phyloP scores from a whole-genome alignment of 1,140 invertebrate genomes.

The Polypedilum vanderplanki region DNA sequence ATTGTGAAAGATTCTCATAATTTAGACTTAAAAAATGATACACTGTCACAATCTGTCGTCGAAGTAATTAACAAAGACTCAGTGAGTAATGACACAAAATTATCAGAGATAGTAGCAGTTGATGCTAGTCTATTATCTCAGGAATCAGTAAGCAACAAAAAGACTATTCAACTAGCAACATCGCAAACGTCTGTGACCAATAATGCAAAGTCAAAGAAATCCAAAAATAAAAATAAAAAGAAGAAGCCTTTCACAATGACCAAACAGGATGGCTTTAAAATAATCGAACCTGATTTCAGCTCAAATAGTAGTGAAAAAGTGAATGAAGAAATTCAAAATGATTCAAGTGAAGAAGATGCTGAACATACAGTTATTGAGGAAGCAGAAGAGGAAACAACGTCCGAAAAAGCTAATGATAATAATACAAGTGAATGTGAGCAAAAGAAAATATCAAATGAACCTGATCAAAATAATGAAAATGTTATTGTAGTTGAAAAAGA shows the following conservation, averaged over 20 bases:
- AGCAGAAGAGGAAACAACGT: background rate
- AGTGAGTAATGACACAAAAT: background rate
- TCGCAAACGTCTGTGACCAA: background rate
- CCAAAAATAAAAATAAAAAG: conserved; percentile 22
- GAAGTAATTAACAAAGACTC: background rate
- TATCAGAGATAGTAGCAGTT: background rate
- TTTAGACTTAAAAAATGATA: background rate
- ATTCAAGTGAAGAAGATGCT: background rate
- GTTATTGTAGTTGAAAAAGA: background rate
- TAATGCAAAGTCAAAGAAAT: background rate
- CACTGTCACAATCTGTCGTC: background rate
- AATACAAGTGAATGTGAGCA: background rate
- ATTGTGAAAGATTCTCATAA: background rate
- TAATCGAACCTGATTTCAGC: background rate
- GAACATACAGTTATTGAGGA: background rate
- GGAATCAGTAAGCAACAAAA: background rate
- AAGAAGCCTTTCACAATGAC: background rate
- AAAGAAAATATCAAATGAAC: background rate
- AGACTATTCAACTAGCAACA: background rate
- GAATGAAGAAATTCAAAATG: background rate
- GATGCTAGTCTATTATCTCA: background rate
- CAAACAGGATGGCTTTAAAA: background rate
- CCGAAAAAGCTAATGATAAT: background rate
- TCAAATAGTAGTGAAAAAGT: too few relatives aligned
- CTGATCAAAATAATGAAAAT: background rate